These are phyloP conservation scores for Cheilosia urbana DNA, from an alignment of 2,888 invertebrate species.

Conservation along the genomic window DNA sequence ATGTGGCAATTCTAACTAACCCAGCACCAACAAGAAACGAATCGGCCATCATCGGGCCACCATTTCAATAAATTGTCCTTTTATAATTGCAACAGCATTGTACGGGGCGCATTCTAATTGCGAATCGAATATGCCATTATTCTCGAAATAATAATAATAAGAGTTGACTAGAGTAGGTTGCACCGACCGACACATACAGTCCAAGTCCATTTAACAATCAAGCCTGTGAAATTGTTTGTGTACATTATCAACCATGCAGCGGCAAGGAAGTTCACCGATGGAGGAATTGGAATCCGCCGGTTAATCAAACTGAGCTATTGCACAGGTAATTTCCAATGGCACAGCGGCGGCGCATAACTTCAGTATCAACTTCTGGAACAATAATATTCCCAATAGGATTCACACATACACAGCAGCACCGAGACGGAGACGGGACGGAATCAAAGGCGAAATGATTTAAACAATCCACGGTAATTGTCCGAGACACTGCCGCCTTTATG, in stretches of 20 bases:
- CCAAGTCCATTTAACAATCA: slow-evolving; percentile 45
- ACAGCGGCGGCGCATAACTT: slow-evolving; percentile 54
- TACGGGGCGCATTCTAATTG: slow-evolving; percentile 71
- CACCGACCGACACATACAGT: slow-evolving; percentile 30
- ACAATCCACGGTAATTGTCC: slow-evolving; percentile 74
- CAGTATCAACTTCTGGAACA: slow-evolving; percentile 56
- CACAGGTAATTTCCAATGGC: slow-evolving; percentile 67
- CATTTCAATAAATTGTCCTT: slow-evolving; percentile 75
- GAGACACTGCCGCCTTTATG: slow-evolving; percentile 67
- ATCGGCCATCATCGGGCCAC: slow-evolving; percentile 44
- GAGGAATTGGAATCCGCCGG: slow-evolving; percentile 69
- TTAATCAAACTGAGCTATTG: slow-evolving; percentile 74
- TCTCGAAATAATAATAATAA: slow-evolving; percentile 74
- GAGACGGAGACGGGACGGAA: slow-evolving; percentile 55
- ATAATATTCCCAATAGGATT: slow-evolving; percentile 73
- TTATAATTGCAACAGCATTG: slow-evolving; percentile 73
- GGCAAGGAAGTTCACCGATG: slow-evolving; percentile 53
- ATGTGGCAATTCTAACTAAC: slow-evolving; percentile 20
- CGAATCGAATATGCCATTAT: slow-evolving; percentile 75
- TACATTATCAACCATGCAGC: slow-evolving; percentile 13
- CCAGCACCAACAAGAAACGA: slow-evolving; percentile 24
- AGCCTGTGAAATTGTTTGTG: slow-evolving; percentile 20
- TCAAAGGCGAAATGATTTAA: slow-evolving; percentile 76
- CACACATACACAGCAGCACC: slow-evolving; percentile 29
- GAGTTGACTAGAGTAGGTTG: slow-evolving; percentile 71